Evolutionary conservation across 2,797 vertebrate genomes (phyloP).

Genomic region (Lepilemur septentrionalis): DNA sequence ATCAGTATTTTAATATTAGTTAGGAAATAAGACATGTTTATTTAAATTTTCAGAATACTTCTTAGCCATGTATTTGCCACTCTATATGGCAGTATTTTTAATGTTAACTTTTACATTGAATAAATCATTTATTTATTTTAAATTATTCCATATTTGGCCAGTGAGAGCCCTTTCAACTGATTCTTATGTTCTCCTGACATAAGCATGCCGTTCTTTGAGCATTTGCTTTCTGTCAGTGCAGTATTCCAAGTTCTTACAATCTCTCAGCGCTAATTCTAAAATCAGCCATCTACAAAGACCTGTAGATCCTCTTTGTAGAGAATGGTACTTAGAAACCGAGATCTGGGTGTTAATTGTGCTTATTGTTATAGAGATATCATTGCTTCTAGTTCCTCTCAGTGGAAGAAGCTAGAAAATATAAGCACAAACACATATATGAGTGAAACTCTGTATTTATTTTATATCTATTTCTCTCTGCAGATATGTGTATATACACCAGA

Average conservation of each 20-base stretch:
- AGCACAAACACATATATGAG: neutral
- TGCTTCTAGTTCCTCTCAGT: neutral
- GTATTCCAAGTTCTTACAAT: neutral
- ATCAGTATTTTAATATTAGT: neutral
- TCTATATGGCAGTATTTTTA: neutral
- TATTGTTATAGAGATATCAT: neutral
- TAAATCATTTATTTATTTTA: slow-evolving; percentile 9
- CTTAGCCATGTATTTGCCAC: neutral
- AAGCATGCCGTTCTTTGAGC: neutral
- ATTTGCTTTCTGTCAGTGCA: neutral
- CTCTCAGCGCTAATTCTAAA: neutral
- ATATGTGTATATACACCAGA: neutral
- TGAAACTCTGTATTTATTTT: neutral
- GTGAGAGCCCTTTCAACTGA: neutral
- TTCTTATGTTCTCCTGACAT: slow-evolving; percentile 12
- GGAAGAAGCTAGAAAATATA: neutral
- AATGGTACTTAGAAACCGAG: neutral
- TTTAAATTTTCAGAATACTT: slow-evolving; percentile 26
- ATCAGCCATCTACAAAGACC: neutral
- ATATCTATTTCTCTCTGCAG: neutral
- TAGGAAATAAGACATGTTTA: neutral
- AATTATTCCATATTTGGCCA: neutral
- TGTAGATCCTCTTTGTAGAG: neutral
- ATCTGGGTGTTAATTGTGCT: neutral
- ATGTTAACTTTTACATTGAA: slow-evolving; percentile 19